A percentile compares a stretch with the other conserved stretches of the same genome.
These are phyloP conservation scores for Oryzias dopingdopingensis DNA, from an alignment of 2,797 vertebrate genomes.

Conservation along the genomic window DNA sequence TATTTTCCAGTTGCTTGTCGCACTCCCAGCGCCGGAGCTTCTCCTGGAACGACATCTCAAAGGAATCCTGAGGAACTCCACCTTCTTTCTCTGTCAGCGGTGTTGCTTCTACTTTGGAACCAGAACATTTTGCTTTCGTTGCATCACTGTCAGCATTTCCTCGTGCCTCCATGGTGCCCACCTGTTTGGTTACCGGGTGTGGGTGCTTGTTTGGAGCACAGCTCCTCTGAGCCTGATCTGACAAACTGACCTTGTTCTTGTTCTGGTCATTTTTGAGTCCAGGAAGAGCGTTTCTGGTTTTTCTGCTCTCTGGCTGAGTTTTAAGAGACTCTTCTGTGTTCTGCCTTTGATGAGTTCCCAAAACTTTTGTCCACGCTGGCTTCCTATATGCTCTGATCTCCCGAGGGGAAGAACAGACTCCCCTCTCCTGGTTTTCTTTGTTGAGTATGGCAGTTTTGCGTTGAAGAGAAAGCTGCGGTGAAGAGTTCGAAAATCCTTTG, in stretches of 20 bases:
- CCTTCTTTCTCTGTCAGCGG: background rate
- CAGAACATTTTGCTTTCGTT: background rate
- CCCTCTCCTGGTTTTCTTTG: slow-evolving; percentile 74
- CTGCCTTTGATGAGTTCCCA: slow-evolving; percentile 70
- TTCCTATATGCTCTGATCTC: slow-evolving; percentile 62
- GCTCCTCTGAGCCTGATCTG: slow-evolving; percentile 6
- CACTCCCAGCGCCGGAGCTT: slow-evolving; percentile 83
- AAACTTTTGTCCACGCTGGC: slow-evolving; percentile 49
- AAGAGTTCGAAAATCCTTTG: slow-evolving; percentile 59
- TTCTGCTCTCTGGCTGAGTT: background rate
- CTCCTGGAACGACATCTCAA: slow-evolving; percentile 86
- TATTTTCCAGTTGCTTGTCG: slow-evolving; percentile 81
- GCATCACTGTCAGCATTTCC: background rate
- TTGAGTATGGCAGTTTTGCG: slow-evolving; percentile 80
- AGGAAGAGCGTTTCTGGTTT: slow-evolving; percentile 7
- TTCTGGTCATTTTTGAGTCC: slow-evolving; percentile 16
- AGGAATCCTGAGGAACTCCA: slow-evolving; percentile 66
- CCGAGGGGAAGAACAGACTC: slow-evolving; percentile 13
- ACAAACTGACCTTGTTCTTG: slow-evolving; percentile 1
- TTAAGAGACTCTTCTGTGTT: slow-evolving; percentile 40
- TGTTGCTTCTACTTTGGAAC: slow-evolving; percentile 4
- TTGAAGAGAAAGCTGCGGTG: slow-evolving; percentile 66
- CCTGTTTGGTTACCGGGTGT: slow-evolving; percentile 62
- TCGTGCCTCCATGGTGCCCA: background rate
- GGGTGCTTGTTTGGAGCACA: slow-evolving; percentile 39